Conservation (phyloP, 2,888 invertebrate genomes). For the Orthonychiurus folsomi region DNA sequence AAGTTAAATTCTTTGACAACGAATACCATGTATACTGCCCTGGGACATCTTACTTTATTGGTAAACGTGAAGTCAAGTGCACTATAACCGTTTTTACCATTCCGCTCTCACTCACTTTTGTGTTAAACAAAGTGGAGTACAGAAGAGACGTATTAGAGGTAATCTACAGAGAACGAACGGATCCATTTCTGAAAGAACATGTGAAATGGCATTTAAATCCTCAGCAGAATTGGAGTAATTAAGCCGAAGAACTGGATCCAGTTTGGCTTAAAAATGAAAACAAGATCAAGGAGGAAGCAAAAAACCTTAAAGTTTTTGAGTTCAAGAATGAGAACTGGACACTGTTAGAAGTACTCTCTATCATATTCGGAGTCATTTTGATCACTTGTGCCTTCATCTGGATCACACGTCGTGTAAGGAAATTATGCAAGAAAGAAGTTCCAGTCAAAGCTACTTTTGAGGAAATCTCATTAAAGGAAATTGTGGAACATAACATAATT, state of each 20-base stretch:
- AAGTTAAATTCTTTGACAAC: constrained; percentile 17
- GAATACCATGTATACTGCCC: constrained; percentile 20
- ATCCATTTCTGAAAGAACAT: background rate
- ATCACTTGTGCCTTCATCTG: too few relatives aligned
- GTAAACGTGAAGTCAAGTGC: constrained; percentile 14
- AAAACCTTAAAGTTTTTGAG: background rate
- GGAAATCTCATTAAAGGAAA: too few relatives aligned
- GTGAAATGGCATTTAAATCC: constrained; percentile 9
- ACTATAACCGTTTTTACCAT: constrained; percentile 14
- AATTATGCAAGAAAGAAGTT: too few relatives aligned
- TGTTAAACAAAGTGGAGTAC: constrained; percentile 15
- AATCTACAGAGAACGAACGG: constrained; percentile 3
- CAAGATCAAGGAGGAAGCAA: background rate
- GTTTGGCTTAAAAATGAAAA: background rate
- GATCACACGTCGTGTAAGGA: too few relatives aligned
- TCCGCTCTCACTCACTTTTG: constrained; percentile 11
- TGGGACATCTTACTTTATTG: constrained; percentile 7
- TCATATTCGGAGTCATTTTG: too few relatives aligned
- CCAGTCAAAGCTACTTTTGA: too few relatives aligned
- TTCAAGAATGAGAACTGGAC: too few relatives aligned
- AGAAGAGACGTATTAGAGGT: constrained; percentile 4
- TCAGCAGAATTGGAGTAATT: background rate
- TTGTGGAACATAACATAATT: too few relatives aligned
- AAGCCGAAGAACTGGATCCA: background rate
- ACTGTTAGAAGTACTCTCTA: too few relatives aligned